These are phyloP conservation scores for Thumatha senex DNA, from an alignment of 2,888 invertebrate genomes.

Conservation along the genomic window DNA sequence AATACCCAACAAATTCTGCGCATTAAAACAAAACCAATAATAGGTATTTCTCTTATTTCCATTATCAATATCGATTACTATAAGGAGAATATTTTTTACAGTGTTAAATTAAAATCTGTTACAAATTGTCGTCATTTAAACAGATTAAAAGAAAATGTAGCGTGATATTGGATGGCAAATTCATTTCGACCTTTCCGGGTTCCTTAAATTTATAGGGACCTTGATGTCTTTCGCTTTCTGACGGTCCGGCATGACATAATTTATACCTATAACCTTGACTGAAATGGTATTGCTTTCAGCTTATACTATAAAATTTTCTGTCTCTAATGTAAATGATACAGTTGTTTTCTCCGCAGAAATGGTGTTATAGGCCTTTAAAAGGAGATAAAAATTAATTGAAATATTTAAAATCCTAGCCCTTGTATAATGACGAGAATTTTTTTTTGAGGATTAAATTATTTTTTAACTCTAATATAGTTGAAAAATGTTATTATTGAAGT, in stretches of 20 bases:
- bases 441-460: no score
- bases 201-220: conserved; percentile 62
- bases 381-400: no score
- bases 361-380: no score
- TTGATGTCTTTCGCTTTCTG: conserved; percentile 56
- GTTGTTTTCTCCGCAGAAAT: no score
- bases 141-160: conserved; percentile 78
- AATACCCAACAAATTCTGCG: no score
- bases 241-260: conserved; percentile 13
- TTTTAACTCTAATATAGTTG: no score
- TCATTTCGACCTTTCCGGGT: conserved; percentile 62
- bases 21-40: neutral
- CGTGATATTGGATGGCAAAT: conserved; percentile 77
- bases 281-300: no score
- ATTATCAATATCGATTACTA: conserved; percentile 16
- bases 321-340: no score
- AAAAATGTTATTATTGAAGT: no score
- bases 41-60: neutral
- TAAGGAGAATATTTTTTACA: conserved; percentile 50
- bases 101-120: conserved; percentile 69
- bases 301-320: no score
- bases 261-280: neutral
- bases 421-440: no score
- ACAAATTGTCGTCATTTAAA: conserved; percentile 77
- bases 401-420: no score